Percentiles rank a stretch among this genome's conserved stretches.
These are phyloP conservation scores for Sebastiscus albofasciatus DNA, from an alignment of 2,797 vertebrate genomes.

Conservation along the genomic window DNA sequence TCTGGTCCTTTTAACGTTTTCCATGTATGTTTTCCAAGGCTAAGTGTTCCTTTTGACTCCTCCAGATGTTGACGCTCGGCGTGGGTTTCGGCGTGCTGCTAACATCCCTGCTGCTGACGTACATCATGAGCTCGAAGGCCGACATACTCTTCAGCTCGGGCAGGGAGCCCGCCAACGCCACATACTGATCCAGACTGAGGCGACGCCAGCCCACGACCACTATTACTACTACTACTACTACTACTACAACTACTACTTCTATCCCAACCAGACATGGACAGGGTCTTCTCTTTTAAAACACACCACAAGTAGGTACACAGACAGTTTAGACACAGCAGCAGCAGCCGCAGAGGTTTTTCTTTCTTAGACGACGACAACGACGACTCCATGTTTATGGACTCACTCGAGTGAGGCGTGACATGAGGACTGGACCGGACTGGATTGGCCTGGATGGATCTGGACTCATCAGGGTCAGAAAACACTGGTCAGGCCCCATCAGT, in stretches of 20 bases:
- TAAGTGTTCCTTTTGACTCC: neutral
- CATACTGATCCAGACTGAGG: constrained; percentile 84
- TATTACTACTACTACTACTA: constrained; percentile 1
- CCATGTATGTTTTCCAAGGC: neutral
- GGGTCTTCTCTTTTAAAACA: constrained; percentile 41
- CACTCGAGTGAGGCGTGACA: constrained; percentile 60
- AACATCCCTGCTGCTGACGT: constrained; percentile 87
- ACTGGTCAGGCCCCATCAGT: constrained; percentile 61
- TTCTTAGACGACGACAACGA: constrained; percentile 13
- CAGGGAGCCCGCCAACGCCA: constrained; percentile 83
- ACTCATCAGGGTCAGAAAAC: constrained; percentile 67
- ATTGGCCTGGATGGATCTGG: constrained; percentile 62
- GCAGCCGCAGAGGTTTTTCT: neutral
- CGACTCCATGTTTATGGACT: constrained; percentile 58
- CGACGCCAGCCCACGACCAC: constrained; percentile 50
- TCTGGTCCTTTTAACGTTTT: no score
- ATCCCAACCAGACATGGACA: constrained; percentile 52
- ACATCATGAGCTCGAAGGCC: constrained; percentile 91
- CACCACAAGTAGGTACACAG: constrained; percentile 56
- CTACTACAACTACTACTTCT: constrained; percentile 37
- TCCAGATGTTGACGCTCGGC: constrained; percentile 89
- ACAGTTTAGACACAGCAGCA: constrained; percentile 35
- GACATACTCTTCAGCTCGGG: constrained; percentile 88
- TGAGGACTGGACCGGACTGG: constrained; percentile 59
- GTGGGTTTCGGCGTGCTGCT: constrained; percentile 87